phyloP scores from a whole-genome alignment of 92 coral and sea anemone genomes.

The Ricordea florida region DNA sequence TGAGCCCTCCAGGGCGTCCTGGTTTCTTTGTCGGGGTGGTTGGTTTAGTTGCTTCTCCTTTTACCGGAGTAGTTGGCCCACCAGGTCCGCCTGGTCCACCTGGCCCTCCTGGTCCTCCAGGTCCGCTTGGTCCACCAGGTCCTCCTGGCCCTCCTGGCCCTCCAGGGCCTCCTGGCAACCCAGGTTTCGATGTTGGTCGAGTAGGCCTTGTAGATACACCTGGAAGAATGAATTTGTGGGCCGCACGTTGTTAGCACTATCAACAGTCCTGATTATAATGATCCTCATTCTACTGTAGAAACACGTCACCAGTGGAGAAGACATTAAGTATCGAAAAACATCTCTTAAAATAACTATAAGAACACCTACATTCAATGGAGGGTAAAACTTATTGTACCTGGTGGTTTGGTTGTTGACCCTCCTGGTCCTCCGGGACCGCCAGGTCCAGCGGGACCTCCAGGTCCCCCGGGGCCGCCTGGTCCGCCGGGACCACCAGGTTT shows the following conservation, averaged over 20 bases:
- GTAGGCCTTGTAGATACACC: slow-evolving; percentile 59
- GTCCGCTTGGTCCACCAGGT: slow-evolving; percentile 76
- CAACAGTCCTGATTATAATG: too few relatives aligned
- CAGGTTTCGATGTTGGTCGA: slow-evolving; percentile 73
- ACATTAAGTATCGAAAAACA: too few relatives aligned
- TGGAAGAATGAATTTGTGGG: not conserved
- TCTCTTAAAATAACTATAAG: too few relatives aligned
- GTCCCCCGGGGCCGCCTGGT: slow-evolving; percentile 67
- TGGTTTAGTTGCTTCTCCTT: slow-evolving; percentile 47
- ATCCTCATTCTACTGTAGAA: too few relatives aligned
- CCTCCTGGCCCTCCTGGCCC: slow-evolving; percentile 80
- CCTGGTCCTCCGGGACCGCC: slow-evolving; percentile 67
- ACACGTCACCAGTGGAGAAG: too few relatives aligned
- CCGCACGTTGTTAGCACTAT: too few relatives aligned
- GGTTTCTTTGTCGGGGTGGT: slow-evolving; percentile 64
- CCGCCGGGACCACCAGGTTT: slow-evolving; percentile 48
- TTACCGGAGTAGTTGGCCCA: slow-evolving; percentile 71
- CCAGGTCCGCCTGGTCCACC: slow-evolving; percentile 68
- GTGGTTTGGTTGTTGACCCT: slow-evolving; percentile 56
- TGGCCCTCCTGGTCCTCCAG: slow-evolving; percentile 52
- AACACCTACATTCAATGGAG: too few relatives aligned
- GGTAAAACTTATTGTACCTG: slow-evolving; percentile 5
- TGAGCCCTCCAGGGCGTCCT: slow-evolving; percentile 80
- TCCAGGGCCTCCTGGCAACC: slow-evolving; percentile 74
- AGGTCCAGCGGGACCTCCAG: slow-evolving; percentile 83